A percentile compares a stretch with the other conserved stretches of the same genome.
Conservation (phyloP, 2,888 invertebrate species). For the Melipona beecheii region DNA sequence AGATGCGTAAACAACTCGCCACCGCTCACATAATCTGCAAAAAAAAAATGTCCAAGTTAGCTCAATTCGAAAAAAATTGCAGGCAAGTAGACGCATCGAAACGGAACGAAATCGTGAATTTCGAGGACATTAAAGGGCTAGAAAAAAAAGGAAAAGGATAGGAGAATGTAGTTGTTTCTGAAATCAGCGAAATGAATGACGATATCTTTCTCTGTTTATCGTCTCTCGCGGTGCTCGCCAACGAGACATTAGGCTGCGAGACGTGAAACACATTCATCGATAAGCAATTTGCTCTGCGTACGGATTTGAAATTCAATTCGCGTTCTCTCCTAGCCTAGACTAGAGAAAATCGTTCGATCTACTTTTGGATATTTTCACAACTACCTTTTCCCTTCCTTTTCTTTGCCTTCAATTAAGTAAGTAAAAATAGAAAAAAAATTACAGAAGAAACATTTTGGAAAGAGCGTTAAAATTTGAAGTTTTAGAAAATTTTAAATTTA, state of each 20-base stretch:
- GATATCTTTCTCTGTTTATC: slow-evolving; percentile 5
- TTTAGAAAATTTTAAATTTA: no score
- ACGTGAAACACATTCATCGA: slow-evolving; percentile 5
- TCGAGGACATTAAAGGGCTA: not conserved
- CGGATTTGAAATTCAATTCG: slow-evolving; percentile 9
- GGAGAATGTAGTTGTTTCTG: not conserved
- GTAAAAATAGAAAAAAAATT: not conserved
- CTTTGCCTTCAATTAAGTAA: no score
- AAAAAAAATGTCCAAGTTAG: slow-evolving; percentile 41
- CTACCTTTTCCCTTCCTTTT: not conserved
- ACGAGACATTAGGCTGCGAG: not conserved
- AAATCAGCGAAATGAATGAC: not conserved
- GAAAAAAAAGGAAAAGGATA: not conserved
- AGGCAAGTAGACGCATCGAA: not conserved
- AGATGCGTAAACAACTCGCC: slow-evolving; percentile 99
- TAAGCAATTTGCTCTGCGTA: not conserved
- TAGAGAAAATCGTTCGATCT: not conserved
- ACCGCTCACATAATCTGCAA: slow-evolving; percentile 97
- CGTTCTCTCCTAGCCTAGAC: not conserved
- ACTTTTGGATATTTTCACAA: not conserved
- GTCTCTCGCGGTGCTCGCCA: not conserved
- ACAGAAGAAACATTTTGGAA: not conserved
- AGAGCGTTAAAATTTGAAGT: not conserved
- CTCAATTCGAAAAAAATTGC: not conserved
- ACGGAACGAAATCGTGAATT: not conserved